These are phyloP conservation scores for Amphipoea lucens DNA, from an alignment of 2,888 invertebrate species.

Conservation along the genomic window DNA sequence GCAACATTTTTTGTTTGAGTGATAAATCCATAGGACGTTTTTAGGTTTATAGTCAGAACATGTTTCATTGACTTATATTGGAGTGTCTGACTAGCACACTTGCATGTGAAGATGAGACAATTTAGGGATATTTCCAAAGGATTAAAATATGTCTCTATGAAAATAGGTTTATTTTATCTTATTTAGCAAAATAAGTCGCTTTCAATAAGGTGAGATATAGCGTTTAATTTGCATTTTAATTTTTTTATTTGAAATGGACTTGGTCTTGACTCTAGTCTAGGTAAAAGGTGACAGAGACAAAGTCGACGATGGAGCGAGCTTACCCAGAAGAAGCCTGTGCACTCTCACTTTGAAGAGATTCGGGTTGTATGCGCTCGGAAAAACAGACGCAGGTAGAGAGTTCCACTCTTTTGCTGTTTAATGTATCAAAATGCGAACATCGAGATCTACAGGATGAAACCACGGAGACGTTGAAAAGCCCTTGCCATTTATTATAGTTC, in stretches of 20 bases:
- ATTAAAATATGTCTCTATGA: neutral
- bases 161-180: neutral
- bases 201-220: neutral
- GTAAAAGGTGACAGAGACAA: no score
- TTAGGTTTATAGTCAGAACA: neutral
- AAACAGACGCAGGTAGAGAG: no score
- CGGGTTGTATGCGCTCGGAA: no score
- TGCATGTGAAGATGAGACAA: neutral
- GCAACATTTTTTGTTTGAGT: slow-evolving; percentile 2
- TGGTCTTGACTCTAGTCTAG: no score
- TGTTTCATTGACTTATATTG: neutral
- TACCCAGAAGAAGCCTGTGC: no score
- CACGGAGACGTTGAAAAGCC: neutral
- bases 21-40: neutral
- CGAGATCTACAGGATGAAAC: neutral
- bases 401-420: no score
- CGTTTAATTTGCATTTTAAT: no score
- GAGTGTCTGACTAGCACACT: neutral
- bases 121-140: no score
- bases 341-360: no score
- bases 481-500: neutral
- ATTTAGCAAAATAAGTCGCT: neutral
- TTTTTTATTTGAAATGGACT: no score
- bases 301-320: no score
- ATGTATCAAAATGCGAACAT: neutral